Percentiles rank a stretch among this genome's conserved stretches.
These are phyloP conservation scores for Atrichornis clamosus DNA, from an alignment of 2,113 vertebrate species.

Conservation along the genomic window DNA sequence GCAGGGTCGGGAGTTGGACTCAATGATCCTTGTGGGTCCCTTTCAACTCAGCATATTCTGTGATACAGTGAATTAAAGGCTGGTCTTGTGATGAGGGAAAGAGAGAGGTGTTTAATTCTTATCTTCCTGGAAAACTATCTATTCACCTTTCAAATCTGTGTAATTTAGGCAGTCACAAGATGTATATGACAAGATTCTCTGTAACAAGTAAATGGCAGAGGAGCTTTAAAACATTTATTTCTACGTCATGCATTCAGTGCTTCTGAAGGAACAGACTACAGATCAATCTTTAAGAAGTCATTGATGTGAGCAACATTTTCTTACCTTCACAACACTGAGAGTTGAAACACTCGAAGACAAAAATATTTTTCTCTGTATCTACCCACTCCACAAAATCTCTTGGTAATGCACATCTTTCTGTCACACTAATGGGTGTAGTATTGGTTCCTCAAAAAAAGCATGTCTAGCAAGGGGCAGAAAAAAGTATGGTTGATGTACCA, in stretches of 20 bases:
- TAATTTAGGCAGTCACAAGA: background rate
- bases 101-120: background rate
- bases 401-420: background rate
- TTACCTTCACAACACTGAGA: background rate
- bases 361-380: background rate
- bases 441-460: background rate
- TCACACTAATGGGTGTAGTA: background rate
- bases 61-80: background rate
- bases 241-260: background rate
- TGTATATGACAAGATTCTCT: background rate
- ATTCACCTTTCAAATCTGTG: background rate
- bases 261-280: background rate
- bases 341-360: background rate
- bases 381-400: background rate
- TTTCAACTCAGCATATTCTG: background rate
- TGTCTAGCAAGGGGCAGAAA: background rate
- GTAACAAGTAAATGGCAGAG: background rate
- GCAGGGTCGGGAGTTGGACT: background rate
- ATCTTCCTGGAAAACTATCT: background rate
- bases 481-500: background rate
- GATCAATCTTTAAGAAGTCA: background rate
- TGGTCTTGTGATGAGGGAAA: background rate
- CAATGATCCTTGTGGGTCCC: background rate
- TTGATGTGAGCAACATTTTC: background rate
- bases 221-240: background rate